Percentiles rank a stretch among this genome's conserved stretches.
Evolutionary conservation across 2,888 invertebrate species (phyloP).

Genomic region (Drosophila hawaiiensis): DNA sequence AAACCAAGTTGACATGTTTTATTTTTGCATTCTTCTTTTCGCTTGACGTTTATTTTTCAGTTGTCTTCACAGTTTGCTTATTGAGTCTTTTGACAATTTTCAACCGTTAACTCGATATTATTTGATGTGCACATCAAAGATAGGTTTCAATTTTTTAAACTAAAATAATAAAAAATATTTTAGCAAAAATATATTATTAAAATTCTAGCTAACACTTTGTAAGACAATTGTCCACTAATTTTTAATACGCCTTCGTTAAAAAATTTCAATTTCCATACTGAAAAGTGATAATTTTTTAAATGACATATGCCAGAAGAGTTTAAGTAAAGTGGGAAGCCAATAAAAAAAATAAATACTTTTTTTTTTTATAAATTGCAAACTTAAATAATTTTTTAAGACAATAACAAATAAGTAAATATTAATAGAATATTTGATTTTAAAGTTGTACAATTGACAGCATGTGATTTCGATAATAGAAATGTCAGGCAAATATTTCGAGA

Average conservation of each 20-base stretch:
- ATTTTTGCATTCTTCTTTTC: constrained; percentile 43
- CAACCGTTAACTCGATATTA: constrained; percentile 5
- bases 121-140: constrained; percentile 1
- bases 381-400: not conserved
- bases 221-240: not conserved
- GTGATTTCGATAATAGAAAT: not conserved
- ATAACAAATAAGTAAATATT: not conserved
- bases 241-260: not conserved
- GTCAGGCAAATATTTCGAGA: not conserved
- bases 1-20: constrained; percentile 48
- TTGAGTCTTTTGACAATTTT: constrained; percentile 18
- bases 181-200: not conserved
- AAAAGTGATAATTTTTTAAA: not conserved
- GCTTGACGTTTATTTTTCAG: constrained; percentile 43
- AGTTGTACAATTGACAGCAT: not conserved
- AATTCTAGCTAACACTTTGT: not conserved
- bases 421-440: not conserved
- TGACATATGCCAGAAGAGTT: not conserved
- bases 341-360: not conserved
- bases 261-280: not conserved
- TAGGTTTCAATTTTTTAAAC: not conserved
- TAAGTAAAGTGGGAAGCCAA: not conserved
- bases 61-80: constrained; percentile 20
- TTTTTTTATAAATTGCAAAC: not conserved
- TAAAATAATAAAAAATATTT: not conserved